A percentile compares a stretch with the other conserved stretches of the same genome.
These are phyloP conservation scores for Lanius collurio DNA, from an alignment of 2,113 vertebrate species.

Conservation along the genomic window DNA sequence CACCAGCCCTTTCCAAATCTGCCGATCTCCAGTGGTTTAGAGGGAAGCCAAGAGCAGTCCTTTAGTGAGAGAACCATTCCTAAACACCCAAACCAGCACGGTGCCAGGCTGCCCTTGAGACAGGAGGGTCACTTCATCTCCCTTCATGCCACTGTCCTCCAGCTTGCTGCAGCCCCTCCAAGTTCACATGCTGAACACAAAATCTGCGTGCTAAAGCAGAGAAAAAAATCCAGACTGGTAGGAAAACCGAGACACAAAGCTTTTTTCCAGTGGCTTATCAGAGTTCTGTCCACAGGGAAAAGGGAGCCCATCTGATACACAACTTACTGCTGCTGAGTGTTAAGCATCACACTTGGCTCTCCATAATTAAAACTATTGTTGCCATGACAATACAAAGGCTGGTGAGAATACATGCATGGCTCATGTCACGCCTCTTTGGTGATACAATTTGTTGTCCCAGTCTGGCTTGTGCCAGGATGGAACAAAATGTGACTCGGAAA, in stretches of 20 bases:
- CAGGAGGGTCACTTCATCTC: background rate
- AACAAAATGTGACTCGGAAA: constrained; percentile 19
- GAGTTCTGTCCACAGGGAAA: constrained; percentile 63
- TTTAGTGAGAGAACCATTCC: background rate
- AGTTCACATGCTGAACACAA: background rate
- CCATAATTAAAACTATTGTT: constrained; percentile 71
- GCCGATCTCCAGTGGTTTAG: background rate
- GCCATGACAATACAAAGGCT: constrained; percentile 54
- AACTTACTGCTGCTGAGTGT: constrained; percentile 61
- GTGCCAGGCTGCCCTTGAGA: background rate
- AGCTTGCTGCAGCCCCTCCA: background rate
- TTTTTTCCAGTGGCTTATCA: constrained; percentile 52
- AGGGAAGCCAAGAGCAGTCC: constrained; percentile 12
- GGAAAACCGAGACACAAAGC: constrained; percentile 38
- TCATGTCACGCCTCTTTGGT: constrained; percentile 8
- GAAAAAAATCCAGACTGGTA: constrained; percentile 59
- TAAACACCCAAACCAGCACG: background rate
- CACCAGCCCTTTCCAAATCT: background rate
- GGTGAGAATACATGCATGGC: background rate
- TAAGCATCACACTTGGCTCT: no score
- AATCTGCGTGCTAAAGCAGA: constrained; percentile 18
- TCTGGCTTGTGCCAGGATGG: background rate
- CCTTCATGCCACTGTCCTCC: background rate
- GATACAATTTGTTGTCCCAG: background rate
- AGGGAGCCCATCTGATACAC: constrained; percentile 57